phyloP scores from a whole-genome alignment of 2,797 vertebrate genomes.

The Apodemus agrarius region DNA sequence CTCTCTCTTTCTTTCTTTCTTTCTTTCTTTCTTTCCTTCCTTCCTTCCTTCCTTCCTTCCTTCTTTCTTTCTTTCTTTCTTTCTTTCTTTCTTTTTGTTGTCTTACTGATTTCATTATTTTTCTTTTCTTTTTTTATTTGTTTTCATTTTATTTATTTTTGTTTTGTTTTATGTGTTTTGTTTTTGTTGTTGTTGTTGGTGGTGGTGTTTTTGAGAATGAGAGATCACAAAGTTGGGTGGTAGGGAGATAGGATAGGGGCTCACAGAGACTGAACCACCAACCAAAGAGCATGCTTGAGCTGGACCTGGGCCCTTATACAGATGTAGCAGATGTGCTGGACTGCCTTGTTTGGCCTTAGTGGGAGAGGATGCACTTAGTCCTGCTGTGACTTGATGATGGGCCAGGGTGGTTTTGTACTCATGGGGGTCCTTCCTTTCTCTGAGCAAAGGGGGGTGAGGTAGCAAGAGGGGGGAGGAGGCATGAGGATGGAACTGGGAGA shows the following conservation, averaged over 20 bases:
- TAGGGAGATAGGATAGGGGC: too few relatives aligned
- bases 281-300: neutral
- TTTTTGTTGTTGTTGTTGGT: too few relatives aligned
- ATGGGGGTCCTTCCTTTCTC: neutral
- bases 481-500: neutral
- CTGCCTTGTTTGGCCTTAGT: neutral
- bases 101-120: neutral
- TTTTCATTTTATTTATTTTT: neutral
- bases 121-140: neutral
- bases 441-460: neutral
- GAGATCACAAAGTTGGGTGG: neutral
- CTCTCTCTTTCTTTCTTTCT: rapidly evolving
- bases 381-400: neutral
- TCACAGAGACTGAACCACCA: neutral
- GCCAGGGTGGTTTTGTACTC: neutral
- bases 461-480: too few relatives aligned
- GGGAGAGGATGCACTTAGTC: neutral
- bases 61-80: neutral
- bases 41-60: too few relatives aligned
- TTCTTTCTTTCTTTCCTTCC: too few relatives aligned
- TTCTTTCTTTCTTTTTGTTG: neutral
- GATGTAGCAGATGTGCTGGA: neutral
- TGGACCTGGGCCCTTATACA: neutral
- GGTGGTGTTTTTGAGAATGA: neutral
- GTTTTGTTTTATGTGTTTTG: neutral